Evolutionary conservation across 2,113 vertebrate genomes (phyloP).

Genomic region (Entosphenus tridentatus): DNA sequence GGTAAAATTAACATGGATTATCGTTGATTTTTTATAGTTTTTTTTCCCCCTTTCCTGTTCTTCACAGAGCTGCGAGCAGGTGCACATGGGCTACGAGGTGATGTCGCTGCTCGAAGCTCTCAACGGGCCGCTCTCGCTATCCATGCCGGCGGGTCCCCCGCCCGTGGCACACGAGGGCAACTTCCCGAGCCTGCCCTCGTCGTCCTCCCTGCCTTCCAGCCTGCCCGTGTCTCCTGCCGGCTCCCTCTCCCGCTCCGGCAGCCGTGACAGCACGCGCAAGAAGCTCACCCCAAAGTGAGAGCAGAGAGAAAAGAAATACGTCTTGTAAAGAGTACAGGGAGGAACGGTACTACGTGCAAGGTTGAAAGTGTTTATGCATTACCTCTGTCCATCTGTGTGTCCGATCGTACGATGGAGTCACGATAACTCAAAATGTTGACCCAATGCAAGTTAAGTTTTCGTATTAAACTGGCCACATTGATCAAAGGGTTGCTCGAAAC

Average conservation of each 20-base stretch:
- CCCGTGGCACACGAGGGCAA: constrained; percentile 33
- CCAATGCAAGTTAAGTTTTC: no score
- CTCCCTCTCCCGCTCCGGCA: constrained; percentile 30
- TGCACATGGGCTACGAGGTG: constrained; percentile 69
- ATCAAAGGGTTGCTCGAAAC: no score
- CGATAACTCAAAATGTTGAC: no score
- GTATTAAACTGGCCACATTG: no score
- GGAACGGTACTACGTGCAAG: no score
- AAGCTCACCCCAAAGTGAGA: constrained; percentile 68
- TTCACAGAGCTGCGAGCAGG: constrained; percentile 57
- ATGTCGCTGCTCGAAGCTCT: constrained; percentile 83
- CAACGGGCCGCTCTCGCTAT: constrained; percentile 60
- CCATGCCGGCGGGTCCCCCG: constrained; percentile 32
- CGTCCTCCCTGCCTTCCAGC: constrained; percentile 37
- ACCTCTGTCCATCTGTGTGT: no score
- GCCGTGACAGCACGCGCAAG: constrained; percentile 47
- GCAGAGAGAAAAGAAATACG: no score
- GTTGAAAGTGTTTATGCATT: no score
- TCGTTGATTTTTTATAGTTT: not conserved
- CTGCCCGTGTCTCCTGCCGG: constrained; percentile 43
- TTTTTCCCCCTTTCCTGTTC: constrained; percentile 11
- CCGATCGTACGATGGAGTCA: no score
- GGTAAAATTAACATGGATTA: not conserved
- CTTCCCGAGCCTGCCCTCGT: constrained; percentile 33
- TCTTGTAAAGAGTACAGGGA: no score